Base-by-base conservation (phyloP, 2,888 invertebrate species). In the Platycheirus albimanus region DNA sequence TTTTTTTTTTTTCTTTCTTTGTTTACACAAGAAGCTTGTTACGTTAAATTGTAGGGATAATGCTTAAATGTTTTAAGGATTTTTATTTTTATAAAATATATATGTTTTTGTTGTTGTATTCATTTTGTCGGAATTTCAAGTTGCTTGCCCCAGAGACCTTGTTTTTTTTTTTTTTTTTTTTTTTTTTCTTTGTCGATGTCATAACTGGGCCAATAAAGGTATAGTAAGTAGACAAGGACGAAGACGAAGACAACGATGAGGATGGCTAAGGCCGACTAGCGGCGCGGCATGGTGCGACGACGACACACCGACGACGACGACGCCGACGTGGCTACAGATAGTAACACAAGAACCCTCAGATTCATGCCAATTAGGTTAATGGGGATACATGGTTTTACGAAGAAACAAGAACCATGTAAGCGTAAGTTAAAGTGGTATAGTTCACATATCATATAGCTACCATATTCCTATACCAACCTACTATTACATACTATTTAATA, bases 321-420 rank as follows among this genome's bases (percentile, higher is more conserved):
- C 10, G 41, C 10, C 38, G 45, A 74, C 13, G 52, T n/a, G n/a
- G n/a, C n/a, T n/a, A n/a, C n/a, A n/a, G 66, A 52, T 61, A 54
- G 67, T 69, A 78, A 78, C 43, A 56, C 51, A 45, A 83, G 78
- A 74, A 69, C 67, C 56, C 72, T 78, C 63, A 74, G 83, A 78
- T 83, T 83, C 72, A 78, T 78, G 54, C 72, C 83, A 83, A 83
- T 83, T 83, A 83, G 64, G 83, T 78, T 83, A 83, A 83, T 83
- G 69, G 81, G 81, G 66, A 67, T 67, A 70, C 66, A 81, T 38
- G 47, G 51, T 38, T 43, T 56, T n/a, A 1, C 7, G 51, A 36
- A 33, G n/a, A 45, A 38, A 28, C 13, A 13, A 72, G 56, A 49
- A 49, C 15, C 38, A 56, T 56, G 17, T 30, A 15, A 56, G 20